Evolutionary conservation across 2,113 vertebrate species (phyloP).

Genomic region (Mesembrinibis cayennensis): DNA sequence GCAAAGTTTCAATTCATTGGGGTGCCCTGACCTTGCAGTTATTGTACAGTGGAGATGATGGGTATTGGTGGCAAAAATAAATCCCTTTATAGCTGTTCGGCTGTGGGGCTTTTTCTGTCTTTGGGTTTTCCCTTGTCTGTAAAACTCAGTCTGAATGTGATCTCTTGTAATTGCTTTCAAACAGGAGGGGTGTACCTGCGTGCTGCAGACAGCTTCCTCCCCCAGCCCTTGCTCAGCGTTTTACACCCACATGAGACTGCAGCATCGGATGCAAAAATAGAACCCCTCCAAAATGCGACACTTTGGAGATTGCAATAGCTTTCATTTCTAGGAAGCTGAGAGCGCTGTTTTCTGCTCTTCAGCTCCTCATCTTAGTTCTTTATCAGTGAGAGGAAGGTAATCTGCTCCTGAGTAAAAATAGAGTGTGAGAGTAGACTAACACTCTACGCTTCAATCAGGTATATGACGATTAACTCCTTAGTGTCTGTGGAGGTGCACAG

Average conservation of each 20-base stretch:
- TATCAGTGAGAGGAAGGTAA: background rate
- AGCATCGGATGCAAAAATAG: background rate
- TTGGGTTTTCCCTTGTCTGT: background rate
- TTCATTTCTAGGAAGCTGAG: background rate
- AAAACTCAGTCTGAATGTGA: background rate
- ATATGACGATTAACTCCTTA: background rate
- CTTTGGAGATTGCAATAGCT: background rate
- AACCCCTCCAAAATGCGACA: background rate
- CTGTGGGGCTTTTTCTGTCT: background rate
- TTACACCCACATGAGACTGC: conserved; percentile 25
- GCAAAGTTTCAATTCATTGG: background rate
- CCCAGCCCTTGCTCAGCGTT: conserved; percentile 12
- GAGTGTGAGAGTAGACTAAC: background rate
- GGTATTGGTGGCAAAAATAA: background rate
- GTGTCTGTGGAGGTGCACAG: accelerated
- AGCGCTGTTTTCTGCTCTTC: background rate
- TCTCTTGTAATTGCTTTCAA: background rate
- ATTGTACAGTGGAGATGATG: background rate
- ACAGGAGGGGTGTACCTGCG: background rate
- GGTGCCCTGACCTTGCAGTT: background rate
- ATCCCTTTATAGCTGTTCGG: background rate
- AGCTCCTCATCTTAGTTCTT: background rate
- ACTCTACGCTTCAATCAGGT: background rate
- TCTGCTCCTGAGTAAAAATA: background rate
- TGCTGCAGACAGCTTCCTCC: background rate